Evolutionary conservation across 2,888 invertebrate species (phyloP), one percentile per base, ranked within the genome.

Genomic region (Dryobota labecula): DNA sequence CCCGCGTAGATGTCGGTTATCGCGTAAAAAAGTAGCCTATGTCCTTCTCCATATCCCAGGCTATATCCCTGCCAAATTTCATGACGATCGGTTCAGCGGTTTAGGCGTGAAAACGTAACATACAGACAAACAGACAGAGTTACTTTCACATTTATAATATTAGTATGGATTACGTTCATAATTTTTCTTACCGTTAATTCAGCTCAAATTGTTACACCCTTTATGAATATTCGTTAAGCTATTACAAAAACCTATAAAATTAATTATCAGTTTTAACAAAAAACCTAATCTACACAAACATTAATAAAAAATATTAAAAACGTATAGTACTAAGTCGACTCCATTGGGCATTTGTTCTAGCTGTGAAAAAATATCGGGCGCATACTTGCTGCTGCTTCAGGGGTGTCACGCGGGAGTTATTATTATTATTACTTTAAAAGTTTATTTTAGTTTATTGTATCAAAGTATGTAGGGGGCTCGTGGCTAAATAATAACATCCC

Each of bases 331-430:
- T 53, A 82, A 87, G 76, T 79, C 92, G 82, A 89, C 94, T 95
- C 94, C 78, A 86, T 69, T 63, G 67, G 38, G 70, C 85, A 85
- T 85, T 89, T 89, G 92, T 90, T 92, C 85, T 90, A 87, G 78
- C 89, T 84, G 92, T 94, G 94, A 95, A 95, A 95, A 95, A 95
- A 95, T 95, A 95, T 95, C 94, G 94, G 94, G 94, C 94, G 94
- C 94, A 94, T 94, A 94, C 94, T 94, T 91, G 91, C 87, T 84
- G 88, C 72, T 75, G 83, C 81, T 86, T 61, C 85, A 95, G 95
- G 95, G 95, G n/a, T 95, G 94, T 30, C 93, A 8, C 84, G 24
- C 20, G 1, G 0, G 0, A 18, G 1, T 80, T 80, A 84, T 87
- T 92, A 92, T 91, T 91, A 88, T 93, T 93, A 92, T 93, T 93